These are phyloP conservation scores for Drosophila prolongata DNA, from an alignment of 2,888 invertebrate genomes.

Conservation along the genomic window DNA sequence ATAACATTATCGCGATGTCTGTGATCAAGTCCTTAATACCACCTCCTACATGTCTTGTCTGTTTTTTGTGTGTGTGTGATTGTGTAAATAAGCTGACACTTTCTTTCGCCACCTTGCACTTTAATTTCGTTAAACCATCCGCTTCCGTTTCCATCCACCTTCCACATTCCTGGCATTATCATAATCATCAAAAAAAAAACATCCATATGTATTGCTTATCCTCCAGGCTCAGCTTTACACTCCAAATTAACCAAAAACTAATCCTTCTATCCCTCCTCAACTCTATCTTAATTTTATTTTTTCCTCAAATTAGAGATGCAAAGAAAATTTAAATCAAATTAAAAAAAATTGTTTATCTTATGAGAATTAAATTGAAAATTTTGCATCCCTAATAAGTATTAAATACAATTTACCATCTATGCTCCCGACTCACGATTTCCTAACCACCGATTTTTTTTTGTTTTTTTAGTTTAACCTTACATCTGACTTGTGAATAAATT, in stretches of 20 bases:
- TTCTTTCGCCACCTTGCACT: slow-evolving; percentile 15
- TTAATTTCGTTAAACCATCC: slow-evolving; percentile 14
- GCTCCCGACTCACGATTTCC: slow-evolving; percentile 10
- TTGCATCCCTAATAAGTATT: not conserved
- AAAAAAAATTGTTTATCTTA: too few relatives aligned
- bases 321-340: not conserved
- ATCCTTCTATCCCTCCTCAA: not conserved
- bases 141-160: slow-evolving; percentile 28
- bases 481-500: slow-evolving; percentile 13
- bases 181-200: slow-evolving; percentile 10
- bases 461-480: slow-evolving; percentile 2
- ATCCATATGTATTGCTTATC: slow-evolving; percentile 43
- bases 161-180: slow-evolving; percentile 21
- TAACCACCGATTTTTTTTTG: slow-evolving; percentile 1
- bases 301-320: slow-evolving; percentile 5
- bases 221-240: slow-evolving; percentile 39
- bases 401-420: not conserved
- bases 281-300: not conserved
- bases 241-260: slow-evolving; percentile 19
- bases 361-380: too few relatives aligned
- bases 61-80: slow-evolving; percentile 25
- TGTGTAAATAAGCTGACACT: slow-evolving; percentile 14
- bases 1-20: slow-evolving; percentile 28
- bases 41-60: slow-evolving; percentile 17
- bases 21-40: slow-evolving; percentile 12